These are phyloP conservation scores for Helobdella robusta DNA, from an alignment of 2,888 invertebrate species.

Conservation along the genomic window DNA sequence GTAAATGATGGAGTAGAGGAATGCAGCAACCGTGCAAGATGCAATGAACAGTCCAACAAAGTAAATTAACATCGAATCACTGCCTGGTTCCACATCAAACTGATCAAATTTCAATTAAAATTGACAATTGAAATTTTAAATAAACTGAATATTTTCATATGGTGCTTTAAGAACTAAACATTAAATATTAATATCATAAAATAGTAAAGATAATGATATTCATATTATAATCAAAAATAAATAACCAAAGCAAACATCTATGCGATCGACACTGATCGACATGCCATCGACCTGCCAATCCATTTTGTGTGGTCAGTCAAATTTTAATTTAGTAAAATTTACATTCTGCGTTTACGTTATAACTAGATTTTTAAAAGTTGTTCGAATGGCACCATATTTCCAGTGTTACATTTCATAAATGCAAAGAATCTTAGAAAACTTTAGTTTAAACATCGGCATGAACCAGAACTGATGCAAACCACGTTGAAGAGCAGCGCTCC, in stretches of 20 bases:
- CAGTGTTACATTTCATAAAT: too few species aligned
- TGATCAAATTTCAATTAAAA: slow-evolving; percentile 18
- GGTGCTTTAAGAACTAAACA: background rate
- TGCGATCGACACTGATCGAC: too few species aligned
- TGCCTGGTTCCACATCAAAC: slow-evolving; percentile 31
- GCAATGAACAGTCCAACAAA: slow-evolving; percentile 32
- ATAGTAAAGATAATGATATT: background rate
- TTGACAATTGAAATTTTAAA: background rate
- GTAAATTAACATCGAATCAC: slow-evolving; percentile 22
- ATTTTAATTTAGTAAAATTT: too few species aligned
- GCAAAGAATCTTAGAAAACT: too few species aligned
- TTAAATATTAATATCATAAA: background rate
- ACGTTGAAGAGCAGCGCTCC: slow-evolving; percentile 42
- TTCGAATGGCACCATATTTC: too few species aligned
- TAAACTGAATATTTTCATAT: background rate
- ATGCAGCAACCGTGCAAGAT: slow-evolving; percentile 28
- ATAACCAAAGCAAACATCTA: too few species aligned
- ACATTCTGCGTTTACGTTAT: background rate
- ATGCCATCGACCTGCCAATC: too few species aligned
- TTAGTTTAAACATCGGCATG: background rate
- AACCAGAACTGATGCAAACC: slow-evolving; percentile 32
- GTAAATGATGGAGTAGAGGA: slow-evolving; percentile 31
- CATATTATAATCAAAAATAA: too few species aligned
- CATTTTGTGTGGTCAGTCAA: too few species aligned
- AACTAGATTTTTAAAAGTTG: background rate